Evolutionary conservation across 2,888 invertebrate species (phyloP).

Genomic region (Sarcophaga carnaria): DNA sequence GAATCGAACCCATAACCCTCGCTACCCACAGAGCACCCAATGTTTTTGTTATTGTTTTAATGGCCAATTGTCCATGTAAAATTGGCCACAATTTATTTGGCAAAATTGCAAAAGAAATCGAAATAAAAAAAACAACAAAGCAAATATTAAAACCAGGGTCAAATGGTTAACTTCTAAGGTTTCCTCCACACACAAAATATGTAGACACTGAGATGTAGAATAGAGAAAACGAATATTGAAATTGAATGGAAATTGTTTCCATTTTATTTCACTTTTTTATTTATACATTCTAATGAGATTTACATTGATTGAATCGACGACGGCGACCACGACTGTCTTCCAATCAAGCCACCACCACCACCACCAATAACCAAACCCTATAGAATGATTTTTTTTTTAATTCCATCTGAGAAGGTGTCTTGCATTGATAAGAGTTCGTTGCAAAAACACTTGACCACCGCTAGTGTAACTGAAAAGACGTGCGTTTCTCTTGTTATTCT

Average conservation of each 20-base stretch:
- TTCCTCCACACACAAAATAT: constrained; percentile 27
- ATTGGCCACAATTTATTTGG: constrained; percentile 35
- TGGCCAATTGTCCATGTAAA: constrained; percentile 10
- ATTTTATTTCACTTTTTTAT: neutral
- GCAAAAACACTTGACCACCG: constrained; percentile 48
- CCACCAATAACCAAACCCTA: too few relatives aligned
- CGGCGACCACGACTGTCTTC: neutral
- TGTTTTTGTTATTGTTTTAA: neutral
- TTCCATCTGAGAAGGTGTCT: constrained; percentile 34
- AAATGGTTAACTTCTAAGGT: constrained; percentile 42
- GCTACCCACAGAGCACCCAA: too few relatives aligned
- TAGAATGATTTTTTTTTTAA: neutral
- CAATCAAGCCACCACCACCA: neutral
- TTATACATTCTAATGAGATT: constrained; percentile 58
- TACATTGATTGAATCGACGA: constrained; percentile 46
- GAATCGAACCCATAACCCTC: too few relatives aligned
- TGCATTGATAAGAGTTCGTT: constrained; percentile 2
- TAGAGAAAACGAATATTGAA: neutral
- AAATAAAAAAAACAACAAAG: neutral
- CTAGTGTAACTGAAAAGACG: constrained; percentile 54
- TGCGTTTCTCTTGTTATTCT: constrained; percentile 33
- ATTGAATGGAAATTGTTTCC: neutral
- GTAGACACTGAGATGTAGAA: constrained; percentile 20
- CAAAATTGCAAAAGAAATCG: neutral
- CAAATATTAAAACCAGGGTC: constrained; percentile 53